phyloP scores from a whole-genome alignment of 1,140 invertebrate genomes.

The Acyrthosiphon pisum region DNA sequence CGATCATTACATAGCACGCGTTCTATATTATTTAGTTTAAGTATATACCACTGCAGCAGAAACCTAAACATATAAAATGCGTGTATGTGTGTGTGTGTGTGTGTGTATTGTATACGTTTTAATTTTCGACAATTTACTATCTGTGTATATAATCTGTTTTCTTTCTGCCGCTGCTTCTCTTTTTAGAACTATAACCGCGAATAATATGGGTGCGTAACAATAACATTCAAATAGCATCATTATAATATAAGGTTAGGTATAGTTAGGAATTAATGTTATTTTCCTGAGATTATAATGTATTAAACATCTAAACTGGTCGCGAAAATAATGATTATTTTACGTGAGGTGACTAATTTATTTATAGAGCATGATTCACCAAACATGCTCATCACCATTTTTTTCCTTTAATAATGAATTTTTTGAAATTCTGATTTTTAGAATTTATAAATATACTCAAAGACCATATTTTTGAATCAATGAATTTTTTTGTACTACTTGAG shows the following conservation, averaged over 20 bases:
- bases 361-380: no score
- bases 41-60: not conserved
- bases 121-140: not conserved
- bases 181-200: not conserved
- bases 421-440: no score
- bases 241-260: not conserved
- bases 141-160: not conserved
- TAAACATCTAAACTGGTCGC: not conserved
- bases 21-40: not conserved
- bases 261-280: not conserved
- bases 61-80: not conserved
- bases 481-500: no score
- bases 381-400: no score
- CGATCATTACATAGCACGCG: not conserved
- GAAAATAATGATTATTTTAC: not conserved
- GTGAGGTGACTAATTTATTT: not conserved
- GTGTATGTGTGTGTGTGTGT: not conserved
- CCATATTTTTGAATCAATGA: no score
- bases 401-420: no score
- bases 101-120: not conserved
- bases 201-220: not conserved
- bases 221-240: not conserved
- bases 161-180: not conserved
- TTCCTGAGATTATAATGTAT: not conserved
- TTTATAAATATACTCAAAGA: no score